Evolutionary conservation across 2,797 vertebrate genomes (phyloP).

Genomic region (Acipenser oxyrinchus): DNA sequence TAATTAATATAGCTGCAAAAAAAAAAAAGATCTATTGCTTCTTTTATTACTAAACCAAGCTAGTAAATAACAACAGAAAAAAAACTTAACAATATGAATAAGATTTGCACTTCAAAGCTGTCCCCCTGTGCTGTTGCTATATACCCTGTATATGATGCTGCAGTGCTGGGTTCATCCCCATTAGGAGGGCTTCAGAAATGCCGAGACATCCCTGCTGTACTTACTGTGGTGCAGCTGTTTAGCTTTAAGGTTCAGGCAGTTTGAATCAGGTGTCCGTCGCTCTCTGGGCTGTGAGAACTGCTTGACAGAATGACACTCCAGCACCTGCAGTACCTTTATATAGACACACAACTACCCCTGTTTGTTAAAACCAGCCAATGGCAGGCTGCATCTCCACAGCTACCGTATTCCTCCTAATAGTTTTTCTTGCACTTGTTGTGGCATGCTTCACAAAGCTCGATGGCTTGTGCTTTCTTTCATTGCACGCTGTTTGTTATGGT

Average conservation of each 20-base stretch:
- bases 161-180: no score
- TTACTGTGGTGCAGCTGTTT: neutral
- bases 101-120: no score
- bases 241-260: neutral
- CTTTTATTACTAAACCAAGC: no score
- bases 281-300: neutral
- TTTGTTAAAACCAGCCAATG: neutral
- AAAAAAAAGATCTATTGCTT: no score
- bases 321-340: conserved; percentile 5
- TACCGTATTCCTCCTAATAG: conserved; percentile 5
- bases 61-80: no score
- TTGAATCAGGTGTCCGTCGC: neutral
- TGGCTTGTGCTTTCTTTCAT: neutral
- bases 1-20: no score
- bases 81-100: no score
- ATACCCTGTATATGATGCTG: no score
- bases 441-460: neutral
- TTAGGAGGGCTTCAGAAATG: no score
- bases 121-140: no score
- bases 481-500: neutral
- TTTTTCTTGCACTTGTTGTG: neutral
- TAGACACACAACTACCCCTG: neutral
- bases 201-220: no score
- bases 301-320: neutral
- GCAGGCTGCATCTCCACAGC: neutral